Percentiles rank a stretch among this genome's conserved stretches.
These are phyloP conservation scores for Alauda arvensis DNA, from an alignment of 2,797 vertebrate species.

Conservation along the genomic window DNA sequence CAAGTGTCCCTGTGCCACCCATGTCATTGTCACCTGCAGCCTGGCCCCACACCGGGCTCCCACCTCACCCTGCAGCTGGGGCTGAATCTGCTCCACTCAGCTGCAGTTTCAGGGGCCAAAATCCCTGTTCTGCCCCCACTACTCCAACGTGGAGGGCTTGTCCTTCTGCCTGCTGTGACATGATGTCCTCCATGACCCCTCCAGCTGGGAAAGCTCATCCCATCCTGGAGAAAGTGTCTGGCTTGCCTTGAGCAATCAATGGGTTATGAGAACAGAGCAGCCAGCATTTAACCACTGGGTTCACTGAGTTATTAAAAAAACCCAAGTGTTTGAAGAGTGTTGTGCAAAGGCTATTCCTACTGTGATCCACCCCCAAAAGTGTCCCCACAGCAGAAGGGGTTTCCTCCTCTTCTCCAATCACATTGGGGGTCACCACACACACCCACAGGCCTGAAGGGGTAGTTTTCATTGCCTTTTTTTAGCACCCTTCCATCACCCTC, in stretches of 20 bases:
- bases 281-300: background rate
- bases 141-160: rapidly evolving
- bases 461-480: background rate
- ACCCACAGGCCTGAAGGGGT: background rate
- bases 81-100: background rate
- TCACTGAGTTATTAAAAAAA: background rate
- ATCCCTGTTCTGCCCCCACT: rapidly evolving
- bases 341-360: background rate
- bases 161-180: background rate
- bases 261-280: background rate
- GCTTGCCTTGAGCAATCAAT: background rate
- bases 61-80: background rate
- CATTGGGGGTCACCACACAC: background rate
- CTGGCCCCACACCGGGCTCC: background rate
- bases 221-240: background rate
- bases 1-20: background rate
- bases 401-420: background rate
- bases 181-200: background rate
- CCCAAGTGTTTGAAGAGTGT: background rate
- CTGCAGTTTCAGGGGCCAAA: background rate
- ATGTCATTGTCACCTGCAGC: background rate
- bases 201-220: background rate
- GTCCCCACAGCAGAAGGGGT: background rate
- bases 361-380: background rate
- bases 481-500: background rate